Evolutionary conservation across 2,797 vertebrate genomes (phyloP).

Genomic region (Rhinichthys osculus): DNA sequence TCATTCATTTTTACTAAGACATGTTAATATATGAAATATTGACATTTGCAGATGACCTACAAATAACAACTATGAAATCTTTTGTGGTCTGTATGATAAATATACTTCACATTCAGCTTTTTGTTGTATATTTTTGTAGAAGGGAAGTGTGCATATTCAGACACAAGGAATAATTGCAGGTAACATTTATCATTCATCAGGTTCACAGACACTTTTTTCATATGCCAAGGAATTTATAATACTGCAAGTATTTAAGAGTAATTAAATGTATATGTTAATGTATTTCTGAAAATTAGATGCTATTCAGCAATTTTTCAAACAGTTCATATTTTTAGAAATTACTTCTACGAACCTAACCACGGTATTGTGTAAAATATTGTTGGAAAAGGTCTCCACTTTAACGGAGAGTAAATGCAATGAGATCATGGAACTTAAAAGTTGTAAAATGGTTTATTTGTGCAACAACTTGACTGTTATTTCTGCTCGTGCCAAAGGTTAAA

Average conservation of each 20-base stretch:
- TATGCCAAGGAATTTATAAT: constrained; percentile 48
- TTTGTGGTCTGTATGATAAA: not conserved
- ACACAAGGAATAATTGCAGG: not conserved
- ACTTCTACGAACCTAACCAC: not conserved
- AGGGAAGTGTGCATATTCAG: not conserved
- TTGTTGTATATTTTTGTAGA: not conserved
- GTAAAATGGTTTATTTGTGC: constrained; percentile 15
- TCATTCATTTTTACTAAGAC: not conserved
- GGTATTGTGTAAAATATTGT: not conserved
- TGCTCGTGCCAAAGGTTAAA: constrained; percentile 55
- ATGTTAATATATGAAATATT: not conserved
- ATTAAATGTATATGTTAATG: constrained; percentile 29
- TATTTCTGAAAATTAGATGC: constrained; percentile 10
- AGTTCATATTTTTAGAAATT: constrained; percentile 3
- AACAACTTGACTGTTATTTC: constrained; percentile 60
- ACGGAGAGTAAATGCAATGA: not conserved
- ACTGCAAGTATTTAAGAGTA: constrained; percentile 1
- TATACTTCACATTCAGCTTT: not conserved
- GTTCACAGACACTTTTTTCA: not conserved
- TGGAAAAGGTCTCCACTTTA: not conserved
- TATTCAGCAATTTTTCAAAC: not conserved
- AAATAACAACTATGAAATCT: not conserved
- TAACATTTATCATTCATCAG: not conserved
- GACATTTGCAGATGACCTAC: not conserved
- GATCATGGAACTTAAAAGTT: not conserved